Conservation (phyloP, 2,888 invertebrate genomes). For the Anthophora plumipes region DNA sequence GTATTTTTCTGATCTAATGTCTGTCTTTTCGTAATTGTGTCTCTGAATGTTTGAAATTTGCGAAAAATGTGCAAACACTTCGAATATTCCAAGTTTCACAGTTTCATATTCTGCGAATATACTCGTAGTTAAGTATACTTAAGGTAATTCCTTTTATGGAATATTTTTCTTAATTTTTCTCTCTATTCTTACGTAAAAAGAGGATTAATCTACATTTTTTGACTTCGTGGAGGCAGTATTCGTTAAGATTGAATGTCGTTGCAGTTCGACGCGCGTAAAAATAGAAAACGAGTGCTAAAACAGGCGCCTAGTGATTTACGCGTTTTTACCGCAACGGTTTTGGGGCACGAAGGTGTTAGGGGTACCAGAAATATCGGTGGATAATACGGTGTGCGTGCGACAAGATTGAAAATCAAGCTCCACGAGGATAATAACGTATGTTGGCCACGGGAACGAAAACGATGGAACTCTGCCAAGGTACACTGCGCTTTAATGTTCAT, state of each 20-base stretch:
- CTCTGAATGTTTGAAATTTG: too few relatives aligned
- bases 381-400: slow-evolving; percentile 30
- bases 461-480: slow-evolving; percentile 61
- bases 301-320: slow-evolving; percentile 29
- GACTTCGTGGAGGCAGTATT: not conserved
- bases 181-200: not conserved
- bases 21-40: too few relatives aligned
- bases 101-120: too few relatives aligned
- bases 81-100: too few relatives aligned
- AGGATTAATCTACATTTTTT: not conserved
- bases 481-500: slow-evolving; percentile 34
- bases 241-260: not conserved
- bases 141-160: too few relatives aligned
- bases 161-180: not conserved
- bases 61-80: too few relatives aligned
- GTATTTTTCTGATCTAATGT: too few relatives aligned
- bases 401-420: slow-evolving; percentile 58
- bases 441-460: slow-evolving; percentile 39
- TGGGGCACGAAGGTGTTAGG: slow-evolving; percentile 33
- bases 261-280: not conserved
- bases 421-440: slow-evolving; percentile 62
- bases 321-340: slow-evolving; percentile 22
- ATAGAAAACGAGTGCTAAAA: slow-evolving; percentile 15
- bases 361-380: slow-evolving; percentile 41
- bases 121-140: too few relatives aligned